phyloP scores from a whole-genome alignment of 2,888 invertebrate species.

The Gortyna flavago region DNA sequence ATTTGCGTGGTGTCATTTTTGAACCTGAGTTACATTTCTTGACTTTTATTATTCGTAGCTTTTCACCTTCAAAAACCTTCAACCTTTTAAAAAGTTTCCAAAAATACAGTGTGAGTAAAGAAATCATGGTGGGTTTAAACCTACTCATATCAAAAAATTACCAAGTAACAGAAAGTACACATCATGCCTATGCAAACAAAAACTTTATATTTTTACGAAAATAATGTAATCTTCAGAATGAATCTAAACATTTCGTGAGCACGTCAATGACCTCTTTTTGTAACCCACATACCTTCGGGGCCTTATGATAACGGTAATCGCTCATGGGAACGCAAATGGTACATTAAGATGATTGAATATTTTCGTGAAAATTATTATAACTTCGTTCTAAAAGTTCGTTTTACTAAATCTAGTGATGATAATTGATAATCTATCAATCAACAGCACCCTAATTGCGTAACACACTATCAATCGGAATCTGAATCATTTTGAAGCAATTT shows the following conservation, averaged over 20 bases:
- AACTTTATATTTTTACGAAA: conserved; percentile 25
- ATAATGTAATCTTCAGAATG: conserved; percentile 42
- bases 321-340: conserved; percentile 55
- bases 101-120: not conserved
- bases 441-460: too few species aligned
- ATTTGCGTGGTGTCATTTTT: too few species aligned
- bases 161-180: not conserved
- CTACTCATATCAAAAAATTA: not conserved
- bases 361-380: conserved; percentile 10
- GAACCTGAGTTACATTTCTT: too few species aligned
- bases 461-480: too few species aligned
- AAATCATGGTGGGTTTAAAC: not conserved
- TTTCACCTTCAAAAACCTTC: too few species aligned
- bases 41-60: too few species aligned
- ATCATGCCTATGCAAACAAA: conserved; percentile 30
- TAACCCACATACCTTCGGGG: conserved; percentile 56
- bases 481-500: too few species aligned
- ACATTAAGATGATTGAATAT: conserved; percentile 46
- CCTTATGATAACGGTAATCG: conserved; percentile 62
- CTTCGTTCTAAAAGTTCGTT: not conserved
- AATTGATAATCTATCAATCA: not conserved
- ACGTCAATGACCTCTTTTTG: conserved; percentile 62
- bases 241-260: conserved; percentile 52
- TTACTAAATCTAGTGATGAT: not conserved
- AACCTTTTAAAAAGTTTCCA: not conserved